phyloP scores from a whole-genome alignment of 1,140 invertebrate species.

The Lanistes nyassanus region DNA sequence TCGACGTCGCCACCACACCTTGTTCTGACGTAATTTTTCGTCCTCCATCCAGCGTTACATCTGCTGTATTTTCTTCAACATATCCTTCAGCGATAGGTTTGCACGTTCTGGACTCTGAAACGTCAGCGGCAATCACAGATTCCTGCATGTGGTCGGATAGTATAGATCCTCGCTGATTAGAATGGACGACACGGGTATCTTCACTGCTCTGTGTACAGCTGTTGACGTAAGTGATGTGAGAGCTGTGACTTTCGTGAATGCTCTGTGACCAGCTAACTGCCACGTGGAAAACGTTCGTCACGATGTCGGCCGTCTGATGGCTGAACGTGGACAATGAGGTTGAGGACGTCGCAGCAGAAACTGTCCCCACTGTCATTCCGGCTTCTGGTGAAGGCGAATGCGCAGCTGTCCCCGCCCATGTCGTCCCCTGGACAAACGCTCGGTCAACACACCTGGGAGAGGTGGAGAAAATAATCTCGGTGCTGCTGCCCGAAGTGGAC shows the following conservation, averaged over 20 bases:
- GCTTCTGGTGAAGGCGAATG: neutral
- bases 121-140: no score
- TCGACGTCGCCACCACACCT: no score
- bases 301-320: neutral
- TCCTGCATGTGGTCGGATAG: no score
- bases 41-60: no score
- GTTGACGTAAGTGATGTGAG: neutral
- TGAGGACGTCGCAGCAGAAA: neutral
- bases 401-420: no score
- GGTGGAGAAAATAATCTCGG: slow-evolving; percentile 23
- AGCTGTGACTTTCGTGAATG: neutral
- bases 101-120: no score
- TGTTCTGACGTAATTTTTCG: no score
- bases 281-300: slow-evolving; percentile 4
- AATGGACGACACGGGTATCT: neutral
- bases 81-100: no score
- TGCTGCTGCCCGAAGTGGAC: slow-evolving; percentile 16
- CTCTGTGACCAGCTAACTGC: neutral
- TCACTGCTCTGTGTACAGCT: neutral
- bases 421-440: no score
- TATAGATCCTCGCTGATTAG: neutral
- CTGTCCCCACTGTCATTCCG: neutral
- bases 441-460: slow-evolving; percentile 3
- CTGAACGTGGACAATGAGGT: neutral
- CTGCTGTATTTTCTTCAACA: no score